Conservation (phyloP, 2,797 vertebrate species). For the Scarus forsteni region DNA sequence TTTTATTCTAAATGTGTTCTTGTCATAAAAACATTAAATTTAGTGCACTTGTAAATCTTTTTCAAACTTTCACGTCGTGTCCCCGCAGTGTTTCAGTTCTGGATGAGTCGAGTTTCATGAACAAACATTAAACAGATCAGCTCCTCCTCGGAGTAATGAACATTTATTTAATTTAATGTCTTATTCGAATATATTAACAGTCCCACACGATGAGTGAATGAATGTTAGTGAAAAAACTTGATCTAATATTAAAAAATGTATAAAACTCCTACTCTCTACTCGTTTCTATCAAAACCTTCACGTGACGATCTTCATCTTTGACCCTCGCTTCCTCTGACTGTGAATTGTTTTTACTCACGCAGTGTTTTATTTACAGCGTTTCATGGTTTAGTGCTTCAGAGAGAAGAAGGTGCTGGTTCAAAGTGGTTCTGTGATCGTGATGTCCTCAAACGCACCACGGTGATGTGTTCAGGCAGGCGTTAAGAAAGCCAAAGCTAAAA, state of each 20-base stretch:
- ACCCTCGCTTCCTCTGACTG: background rate
- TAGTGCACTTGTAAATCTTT: background rate
- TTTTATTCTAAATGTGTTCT: background rate
- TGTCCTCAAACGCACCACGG: slow-evolving; percentile 20
- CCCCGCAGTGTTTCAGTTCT: background rate
- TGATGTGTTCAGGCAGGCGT: slow-evolving; percentile 14
- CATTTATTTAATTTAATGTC: background rate
- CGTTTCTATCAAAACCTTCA: slow-evolving; percentile 60
- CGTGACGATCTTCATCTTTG: slow-evolving; percentile 41
- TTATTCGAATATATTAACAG: slow-evolving; percentile 2
- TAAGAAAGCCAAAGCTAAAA: slow-evolving; percentile 37
- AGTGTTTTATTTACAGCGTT: slow-evolving; percentile 52
- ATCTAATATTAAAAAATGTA: slow-evolving; percentile 77
- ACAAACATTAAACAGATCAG: slow-evolving; percentile 15
- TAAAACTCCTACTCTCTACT: slow-evolving; percentile 66
- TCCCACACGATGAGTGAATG: slow-evolving; percentile 19
- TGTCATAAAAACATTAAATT: background rate
- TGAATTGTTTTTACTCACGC: slow-evolving; percentile 53
- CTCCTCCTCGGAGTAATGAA: background rate
- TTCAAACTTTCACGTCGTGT: too few species aligned
- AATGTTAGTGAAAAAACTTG: slow-evolving; percentile 68
- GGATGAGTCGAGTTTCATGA: background rate
- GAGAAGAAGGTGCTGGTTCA: slow-evolving; percentile 70
- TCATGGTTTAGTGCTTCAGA: slow-evolving; percentile 59
- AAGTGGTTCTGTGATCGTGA: slow-evolving; percentile 49